Evolutionary conservation across 30 jellyfish, hydroid and myxozoan species (phyloP).

Genomic region (Hydra vulgaris): DNA sequence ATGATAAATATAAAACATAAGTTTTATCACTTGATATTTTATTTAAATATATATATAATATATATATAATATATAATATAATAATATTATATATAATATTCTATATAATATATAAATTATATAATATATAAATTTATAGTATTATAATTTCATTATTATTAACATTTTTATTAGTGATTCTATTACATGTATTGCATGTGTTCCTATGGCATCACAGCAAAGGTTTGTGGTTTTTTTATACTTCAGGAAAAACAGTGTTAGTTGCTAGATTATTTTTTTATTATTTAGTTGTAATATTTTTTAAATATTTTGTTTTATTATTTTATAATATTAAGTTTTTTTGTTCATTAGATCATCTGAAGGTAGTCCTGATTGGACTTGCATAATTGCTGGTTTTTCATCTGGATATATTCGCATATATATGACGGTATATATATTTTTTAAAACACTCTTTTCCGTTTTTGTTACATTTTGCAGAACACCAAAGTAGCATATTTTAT

Average conservation of each 20-base stretch:
- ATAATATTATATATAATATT: too few relatives aligned
- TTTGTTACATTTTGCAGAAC: too few relatives aligned
- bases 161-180: conserved; percentile 36
- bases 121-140: too few relatives aligned
- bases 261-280: too few relatives aligned
- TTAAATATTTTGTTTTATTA: background rate
- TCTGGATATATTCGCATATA: conserved; percentile 76
- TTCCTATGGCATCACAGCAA: conserved; percentile 91
- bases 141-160: background rate
- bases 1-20: too few relatives aligned
- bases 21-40: too few relatives aligned
- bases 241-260: too few relatives aligned
- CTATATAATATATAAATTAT: too few relatives aligned
- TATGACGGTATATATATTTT: conserved; percentile 35
- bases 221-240: conserved; percentile 30
- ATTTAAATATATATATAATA: too few relatives aligned
- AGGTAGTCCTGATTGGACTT: conserved; percentile 91
- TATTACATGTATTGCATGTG: conserved; percentile 45
- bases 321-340: background rate
- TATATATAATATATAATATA: too few relatives aligned
- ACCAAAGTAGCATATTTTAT: too few relatives aligned
- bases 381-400: conserved; percentile 72
- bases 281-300: background rate
- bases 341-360: conserved; percentile 49
- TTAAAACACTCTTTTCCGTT: background rate